Base-by-base conservation (phyloP, 2,113 vertebrate genomes). In the Odontophorus gujanensis region DNA sequence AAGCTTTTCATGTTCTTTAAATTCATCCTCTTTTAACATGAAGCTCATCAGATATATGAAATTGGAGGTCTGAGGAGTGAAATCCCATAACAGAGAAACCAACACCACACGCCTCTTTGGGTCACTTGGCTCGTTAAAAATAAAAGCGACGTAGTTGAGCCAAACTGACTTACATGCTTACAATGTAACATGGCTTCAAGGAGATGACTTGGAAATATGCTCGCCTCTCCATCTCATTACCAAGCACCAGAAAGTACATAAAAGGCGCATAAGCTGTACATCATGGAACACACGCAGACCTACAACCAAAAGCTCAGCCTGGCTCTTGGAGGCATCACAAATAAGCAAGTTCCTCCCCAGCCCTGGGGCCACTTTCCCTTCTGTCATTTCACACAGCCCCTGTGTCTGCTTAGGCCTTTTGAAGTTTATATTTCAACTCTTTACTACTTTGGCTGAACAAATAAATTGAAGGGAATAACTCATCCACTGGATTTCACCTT, bases 171-270 rank as follows among this genome's bases (percentile, higher is more conserved):
- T 21, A 0, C 11, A 30, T 16, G 34, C 30, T 25, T 13, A 15
- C 6, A 36, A n/a, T 0, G 1, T 24, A 36, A 20, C 16, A 2
- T 1, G 21, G 43, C 71, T 22, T 11, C 1, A 4, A 43, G 15
- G 59, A 73, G 66, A 36, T 62, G 50, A 6, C 30, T 24, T 30
- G n/a, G 34, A 30, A 36, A 21, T 5, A 13, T 1, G 5, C 15
- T 53, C 40, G 22, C 21, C 51, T n/a, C 40, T 34, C 26, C 17
- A 7, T 21, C 1, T 1, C 32, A 3, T 22, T 28, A 9, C 7
- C 38, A 50, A 76, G 34, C 45, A 48, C 14, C 48, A 68, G 30
- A 15, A 58, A 38, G 38, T 22, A 9, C 4, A 38, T 38, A 38
- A 16, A 18, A 20, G 30, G 32, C 34, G 15, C n/a, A 30, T 13